phyloP scores from a whole-genome alignment of 2,797 vertebrate genomes.

The Takifugu rubripes region DNA sequence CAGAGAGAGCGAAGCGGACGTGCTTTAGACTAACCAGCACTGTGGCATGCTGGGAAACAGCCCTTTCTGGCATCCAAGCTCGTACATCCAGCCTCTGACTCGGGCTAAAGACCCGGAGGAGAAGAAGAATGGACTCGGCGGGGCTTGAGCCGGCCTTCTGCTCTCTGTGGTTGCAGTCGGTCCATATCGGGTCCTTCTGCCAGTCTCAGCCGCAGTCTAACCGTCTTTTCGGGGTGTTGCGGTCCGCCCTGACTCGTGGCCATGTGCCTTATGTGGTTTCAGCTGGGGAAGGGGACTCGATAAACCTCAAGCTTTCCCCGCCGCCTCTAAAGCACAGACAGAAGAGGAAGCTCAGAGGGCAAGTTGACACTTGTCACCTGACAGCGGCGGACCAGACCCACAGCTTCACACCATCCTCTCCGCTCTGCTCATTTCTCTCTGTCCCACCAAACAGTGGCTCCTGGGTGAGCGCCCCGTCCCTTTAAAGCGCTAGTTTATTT shows the following conservation, averaged over 20 bases:
- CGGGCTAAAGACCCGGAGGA: slow-evolving; percentile 28
- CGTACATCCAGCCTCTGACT: slow-evolving; percentile 2
- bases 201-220: slow-evolving; percentile 27
- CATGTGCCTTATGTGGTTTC: slow-evolving; percentile 61
- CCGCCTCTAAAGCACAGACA: neutral
- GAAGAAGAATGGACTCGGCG: slow-evolving; percentile 60
- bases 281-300: slow-evolving; percentile 5
- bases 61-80: slow-evolving; percentile 23
- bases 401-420: too few relatives aligned
- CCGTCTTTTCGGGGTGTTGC: slow-evolving; percentile 39
- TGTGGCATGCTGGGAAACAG: slow-evolving; percentile 15
- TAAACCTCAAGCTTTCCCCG: slow-evolving; percentile 68
- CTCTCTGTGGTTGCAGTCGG: slow-evolving; percentile 57
- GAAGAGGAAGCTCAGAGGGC: slow-evolving; percentile 23
- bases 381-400: neutral
- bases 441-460: too few relatives aligned
- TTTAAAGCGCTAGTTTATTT: neutral
- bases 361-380: slow-evolving; percentile 12
- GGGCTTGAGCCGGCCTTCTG: slow-evolving; percentile 64
- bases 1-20: too few relatives aligned
- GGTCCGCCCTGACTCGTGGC: slow-evolving; percentile 53
- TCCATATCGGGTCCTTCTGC: slow-evolving; percentile 56
- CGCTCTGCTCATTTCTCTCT: too few relatives aligned
- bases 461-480: too few relatives aligned
- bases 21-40: too few relatives aligned